Base-by-base conservation (phyloP, 2,888 invertebrate genomes). In the Pantelozetes paolii region DNA sequence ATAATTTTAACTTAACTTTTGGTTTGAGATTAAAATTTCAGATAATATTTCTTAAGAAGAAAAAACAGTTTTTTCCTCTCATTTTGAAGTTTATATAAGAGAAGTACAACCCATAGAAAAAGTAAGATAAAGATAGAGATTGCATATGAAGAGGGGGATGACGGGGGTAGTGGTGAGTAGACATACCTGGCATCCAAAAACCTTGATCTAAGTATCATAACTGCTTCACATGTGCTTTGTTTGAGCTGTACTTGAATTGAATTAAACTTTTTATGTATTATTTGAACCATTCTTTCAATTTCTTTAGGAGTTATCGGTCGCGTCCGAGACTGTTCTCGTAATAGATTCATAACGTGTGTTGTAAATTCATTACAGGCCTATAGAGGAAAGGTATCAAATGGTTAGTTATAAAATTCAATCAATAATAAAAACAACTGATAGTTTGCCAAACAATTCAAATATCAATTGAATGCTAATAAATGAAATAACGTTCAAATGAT, bases 351-450 rank as follows among this genome's bases (percentile, higher is more conserved):
- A 79, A 99, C 99, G 85, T 99, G 99, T n/a, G 97, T 98, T 75
- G 99, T 99, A 85, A 99, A 99, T 86, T 99, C 98, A 84, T 94
- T 95, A 86, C 99, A 99, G n/a, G 98, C 98, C 87, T 89, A 82
- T 32, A 59, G 15, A 2, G 3, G 26, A 59, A 59, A 59, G 30
- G 15, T 18, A 28, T 59, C 18, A 59, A 59, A 28, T 28, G 30
- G 9, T 57, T 28, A 20, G 23, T 23, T n/a, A 54, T 54, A n/a
- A n/a, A n/a, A n/a, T n/a, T n/a, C n/a, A n/a, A n/a, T n/a, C n/a
- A n/a, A n/a, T n/a, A n/a, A 26, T 13, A 26, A 54, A 54, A 54
- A 23, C 54, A 54, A 54, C 50, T 1, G 26, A 23, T 26, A 54
- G 23, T 26, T 23, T 23, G 26, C 54, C 23, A 23, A 54, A 54